These are phyloP conservation scores for Pocillopora meandrina DNA, from an alignment of 92 coral and sea anemone genomes.

Conservation along the genomic window DNA sequence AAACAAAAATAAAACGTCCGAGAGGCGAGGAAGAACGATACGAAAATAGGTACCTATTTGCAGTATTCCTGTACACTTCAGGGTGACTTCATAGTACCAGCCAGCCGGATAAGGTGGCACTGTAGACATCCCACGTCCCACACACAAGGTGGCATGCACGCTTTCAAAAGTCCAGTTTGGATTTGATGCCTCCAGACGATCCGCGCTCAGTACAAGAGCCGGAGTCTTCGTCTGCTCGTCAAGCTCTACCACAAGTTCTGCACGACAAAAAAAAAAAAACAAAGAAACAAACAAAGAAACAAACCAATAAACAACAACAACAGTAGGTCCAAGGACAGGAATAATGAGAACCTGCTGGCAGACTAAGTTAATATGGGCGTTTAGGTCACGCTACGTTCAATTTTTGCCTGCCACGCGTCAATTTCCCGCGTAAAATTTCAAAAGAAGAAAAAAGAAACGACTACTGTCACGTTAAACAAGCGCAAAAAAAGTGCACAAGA, in stretches of 20 bases:
- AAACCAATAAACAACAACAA: no score
- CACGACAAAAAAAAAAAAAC: neutral
- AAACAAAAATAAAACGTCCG: neutral
- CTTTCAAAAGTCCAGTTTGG: conserved; percentile 98
- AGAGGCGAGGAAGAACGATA: neutral
- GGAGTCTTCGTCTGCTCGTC: conserved; percentile 81
- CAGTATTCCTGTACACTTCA: conserved; percentile 85
- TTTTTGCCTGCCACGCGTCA: neutral
- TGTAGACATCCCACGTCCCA: conserved; percentile 73
- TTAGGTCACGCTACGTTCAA: neutral
- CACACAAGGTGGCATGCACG: conserved; percentile 85
- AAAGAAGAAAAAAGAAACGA: neutral
- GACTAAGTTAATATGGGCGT: neutral
- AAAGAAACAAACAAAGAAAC: neutral
- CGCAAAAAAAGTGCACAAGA: no score
- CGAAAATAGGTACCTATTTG: conserved; percentile 74
- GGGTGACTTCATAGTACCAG: conserved; percentile 97
- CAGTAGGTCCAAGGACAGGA: no score
- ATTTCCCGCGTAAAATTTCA: no score
- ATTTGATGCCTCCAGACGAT: conserved; percentile 86
- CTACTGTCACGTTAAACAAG: no score
- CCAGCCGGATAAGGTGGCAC: conserved; percentile 82
- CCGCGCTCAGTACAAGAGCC: conserved; percentile 87
- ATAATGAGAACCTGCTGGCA: neutral
- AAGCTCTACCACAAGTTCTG: conserved; percentile 75